Base-by-base conservation (phyloP, 2,113 vertebrate species). In the Melierax canorus region DNA sequence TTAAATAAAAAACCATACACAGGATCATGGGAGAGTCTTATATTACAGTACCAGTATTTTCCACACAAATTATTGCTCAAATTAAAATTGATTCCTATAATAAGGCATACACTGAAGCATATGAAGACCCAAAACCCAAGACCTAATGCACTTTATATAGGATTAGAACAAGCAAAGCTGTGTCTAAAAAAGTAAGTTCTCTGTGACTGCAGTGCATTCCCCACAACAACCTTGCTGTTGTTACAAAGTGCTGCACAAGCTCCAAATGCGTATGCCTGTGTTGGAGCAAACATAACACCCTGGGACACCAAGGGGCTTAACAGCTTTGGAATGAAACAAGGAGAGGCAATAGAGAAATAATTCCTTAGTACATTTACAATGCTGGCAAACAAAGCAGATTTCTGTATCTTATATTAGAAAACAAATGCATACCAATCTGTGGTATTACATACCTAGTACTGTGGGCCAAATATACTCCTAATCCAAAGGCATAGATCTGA, bases 81-180 rank as follows among this genome's bases (percentile, higher is more conserved):
- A 95, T 93, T 74, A 95, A 79, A 94, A 92, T 29, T 72, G 41
- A 81, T 76, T 38, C 36, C 55, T 63, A 1, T 34, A 76, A 77
- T 10, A 75, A 32, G 8, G 26, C 66, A 58, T 46, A 32, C 19
- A 36, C 50, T 34, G 69, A 92, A 77, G 26, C 3, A 3, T 56
- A 51, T 15, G 53, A 78, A 88, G 75, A 94, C 62, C 63, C 72
- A 96, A 96, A 71, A 55, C 55, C 41, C 68, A 87, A 92, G 88
- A 93, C 59, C 87, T 85, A 90, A 92, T 53, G 50, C 34, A 77
- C 12, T 83, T 67, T 50, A 94, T 94, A 62, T 8, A 88, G 84
- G 81, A 95, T 95, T 92, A 80, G 77, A 95, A 89, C 80, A 84
- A 89, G 55, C 81, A 92, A 94, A 97, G 84, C 15, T 55, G 53